Percentiles rank a stretch among this genome's conserved stretches.
Conservation (phyloP, 2,113 vertebrate genomes). For the Nannobrachium achirus region DNA sequence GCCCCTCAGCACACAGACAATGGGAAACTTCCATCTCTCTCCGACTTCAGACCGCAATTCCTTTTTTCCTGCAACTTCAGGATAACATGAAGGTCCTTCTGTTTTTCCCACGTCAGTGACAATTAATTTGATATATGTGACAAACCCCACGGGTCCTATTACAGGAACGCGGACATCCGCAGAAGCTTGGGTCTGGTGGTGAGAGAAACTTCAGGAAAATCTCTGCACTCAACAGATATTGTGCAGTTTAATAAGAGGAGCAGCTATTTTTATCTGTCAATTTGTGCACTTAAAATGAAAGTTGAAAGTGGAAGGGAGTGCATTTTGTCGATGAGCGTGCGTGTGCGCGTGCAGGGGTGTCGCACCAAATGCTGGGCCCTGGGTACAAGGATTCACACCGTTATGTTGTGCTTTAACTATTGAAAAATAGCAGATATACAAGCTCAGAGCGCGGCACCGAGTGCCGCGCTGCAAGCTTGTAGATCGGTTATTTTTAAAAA, state of each 20-base stretch:
- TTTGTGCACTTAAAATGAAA: conserved; percentile 12
- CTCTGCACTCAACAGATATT: conserved; percentile 38
- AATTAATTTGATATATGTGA: conserved; percentile 67
- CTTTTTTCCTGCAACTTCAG: conserved; percentile 20
- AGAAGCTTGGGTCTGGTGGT: conserved; percentile 38
- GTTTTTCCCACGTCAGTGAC: conserved; percentile 28
- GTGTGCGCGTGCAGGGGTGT: too few species aligned
- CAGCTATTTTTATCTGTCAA: conserved; percentile 31
- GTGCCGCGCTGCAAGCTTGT: too few species aligned
- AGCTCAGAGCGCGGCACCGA: too few species aligned
- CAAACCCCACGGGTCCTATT: conserved; percentile 61
- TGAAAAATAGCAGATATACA: too few species aligned
- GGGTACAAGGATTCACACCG: too few species aligned
- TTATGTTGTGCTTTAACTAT: too few species aligned
- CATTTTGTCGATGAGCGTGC: not conserved
- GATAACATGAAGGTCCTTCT: conserved; percentile 27
- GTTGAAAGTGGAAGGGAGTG: not conserved
- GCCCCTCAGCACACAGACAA: conserved; percentile 10
- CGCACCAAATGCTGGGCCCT: too few species aligned
- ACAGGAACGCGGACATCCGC: conserved; percentile 40
- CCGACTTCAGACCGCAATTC: conserved; percentile 7
- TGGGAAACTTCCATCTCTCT: conserved; percentile 16
- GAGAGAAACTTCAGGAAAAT: conserved; percentile 40
- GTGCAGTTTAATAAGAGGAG: conserved; percentile 46
- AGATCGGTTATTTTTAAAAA: too few species aligned